Percentiles rank a stretch among this genome's conserved stretches.
Conservation (phyloP, 1,140 invertebrate species). For the Thaumetopoea pityocampa region DNA sequence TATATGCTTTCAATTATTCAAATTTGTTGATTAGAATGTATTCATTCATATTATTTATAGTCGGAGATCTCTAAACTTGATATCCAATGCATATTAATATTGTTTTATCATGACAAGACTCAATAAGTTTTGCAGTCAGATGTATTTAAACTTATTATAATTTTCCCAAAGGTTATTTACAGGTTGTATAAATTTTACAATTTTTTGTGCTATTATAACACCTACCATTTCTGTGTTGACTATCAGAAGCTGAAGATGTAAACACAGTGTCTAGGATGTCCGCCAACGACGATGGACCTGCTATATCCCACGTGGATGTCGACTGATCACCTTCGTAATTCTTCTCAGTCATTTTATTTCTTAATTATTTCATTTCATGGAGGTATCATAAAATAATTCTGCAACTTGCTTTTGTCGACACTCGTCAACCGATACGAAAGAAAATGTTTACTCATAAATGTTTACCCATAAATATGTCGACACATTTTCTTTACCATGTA, state of each 20-base stretch:
- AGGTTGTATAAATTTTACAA: no score
- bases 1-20: no score
- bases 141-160: no score
- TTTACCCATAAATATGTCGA: slow-evolving; percentile 8
- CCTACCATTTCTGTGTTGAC: slow-evolving; percentile 52
- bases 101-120: no score
- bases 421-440: slow-evolving; percentile 6
- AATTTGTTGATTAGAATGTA: no score
- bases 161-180: no score
- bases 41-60: no score
- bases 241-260: slow-evolving; percentile 60
- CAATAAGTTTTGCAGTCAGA: no score
- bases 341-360: slow-evolving; percentile 61
- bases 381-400: slow-evolving; percentile 11
- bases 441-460: slow-evolving; percentile 4
- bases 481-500: not conserved
- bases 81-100: no score
- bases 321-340: slow-evolving; percentile 55
- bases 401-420: slow-evolving; percentile 13
- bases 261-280: slow-evolving; percentile 69
- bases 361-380: slow-evolving; percentile 19
- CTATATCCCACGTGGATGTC: slow-evolving; percentile 60
- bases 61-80: no score
- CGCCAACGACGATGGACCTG: slow-evolving; percentile 62
- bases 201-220: no score